Evolutionary conservation across 2,888 invertebrate genomes (phyloP), one percentile per base, ranked within the genome.

Genomic region (Rhingia campestris): DNA sequence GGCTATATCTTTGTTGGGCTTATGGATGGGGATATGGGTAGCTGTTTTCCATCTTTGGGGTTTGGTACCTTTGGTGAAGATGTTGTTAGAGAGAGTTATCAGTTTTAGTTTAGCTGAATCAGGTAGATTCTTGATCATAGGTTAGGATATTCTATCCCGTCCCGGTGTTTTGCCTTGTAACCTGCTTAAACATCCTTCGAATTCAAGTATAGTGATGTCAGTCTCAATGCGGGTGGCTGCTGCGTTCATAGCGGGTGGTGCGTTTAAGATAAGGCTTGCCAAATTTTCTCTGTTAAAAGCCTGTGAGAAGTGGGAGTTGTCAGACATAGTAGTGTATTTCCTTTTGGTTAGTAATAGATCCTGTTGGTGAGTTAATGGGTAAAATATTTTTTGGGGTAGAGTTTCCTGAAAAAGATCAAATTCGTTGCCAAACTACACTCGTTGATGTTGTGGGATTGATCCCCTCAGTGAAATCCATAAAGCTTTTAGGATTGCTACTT

Each of bases 1-100:
- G 22, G 10, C 6, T 39, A 10, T 39, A 39, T 39, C 39, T 39
- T 39, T 39, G 39, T 39, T 39, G 10, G 1, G 39, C 10, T 39
- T 39, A 6, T 6, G 39, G 39, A 39, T 39, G 39, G 39, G 39
- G 14, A 51, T 51, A 22, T 22, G 22, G 51, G 51, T 22, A 30
- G 22, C 22, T n/a, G n/a, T 51, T 30, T 51, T 51, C 51, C 51
- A 51, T 32, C 33, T 53, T 51, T 51, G 51, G 4, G 51, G 30
- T 14, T 3, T 51, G 30, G 10, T 9, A 30, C 51, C 30, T 30
- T 51, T 51, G 30, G 10, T 51, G 51, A 51, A 30, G 51, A 51
- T 51, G 30, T 51, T 51, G 30, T 51, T 53, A 32, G 9, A 32
- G 32, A 39, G 10, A 2, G 39, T 39, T 39, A 39, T 9, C 1